Conservation (phyloP, 2,113 vertebrate genomes). For the Tonatia bakeri region DNA sequence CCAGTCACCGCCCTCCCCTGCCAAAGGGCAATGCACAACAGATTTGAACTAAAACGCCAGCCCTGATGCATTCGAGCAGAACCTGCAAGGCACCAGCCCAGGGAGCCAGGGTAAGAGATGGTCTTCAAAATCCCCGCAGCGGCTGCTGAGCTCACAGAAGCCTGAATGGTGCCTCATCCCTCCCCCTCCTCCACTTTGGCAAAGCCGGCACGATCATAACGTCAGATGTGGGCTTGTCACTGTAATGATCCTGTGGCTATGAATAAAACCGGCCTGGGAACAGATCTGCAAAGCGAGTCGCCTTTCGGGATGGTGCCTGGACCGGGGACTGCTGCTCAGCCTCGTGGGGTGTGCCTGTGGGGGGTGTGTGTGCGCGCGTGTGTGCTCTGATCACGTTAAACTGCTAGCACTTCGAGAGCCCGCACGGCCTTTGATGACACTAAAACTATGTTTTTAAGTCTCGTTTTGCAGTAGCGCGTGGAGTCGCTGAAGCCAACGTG, state of each 20-base stretch:
- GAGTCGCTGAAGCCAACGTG: conserved; percentile 77
- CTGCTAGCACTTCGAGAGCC: conserved; percentile 70
- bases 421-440: conserved; percentile 79
- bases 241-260: conserved; percentile 73
- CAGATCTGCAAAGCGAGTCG: conserved; percentile 77
- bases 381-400: conserved; percentile 59
- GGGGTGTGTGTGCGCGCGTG: conserved; percentile 26
- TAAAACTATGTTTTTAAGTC: conserved; percentile 72
- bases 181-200: conserved; percentile 58
- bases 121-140: conserved; percentile 44
- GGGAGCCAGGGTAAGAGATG: conserved; percentile 32
- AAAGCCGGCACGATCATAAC: conserved; percentile 72
- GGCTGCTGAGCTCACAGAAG: conserved; percentile 54
- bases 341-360: conserved; percentile 50
- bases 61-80: conserved; percentile 57
- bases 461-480: conserved; percentile 79
- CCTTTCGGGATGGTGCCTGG: conserved; percentile 66
- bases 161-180: conserved; percentile 54
- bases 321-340: conserved; percentile 36
- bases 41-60: conserved; percentile 69
- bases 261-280: conserved; percentile 78
- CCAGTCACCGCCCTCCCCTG: background rate
- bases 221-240: conserved; percentile 74
- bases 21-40: conserved; percentile 51
- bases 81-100: conserved; percentile 56